Evolutionary conservation across 2,888 invertebrate genomes (phyloP).

Genomic region (Caenorhabditis sp.): DNA sequence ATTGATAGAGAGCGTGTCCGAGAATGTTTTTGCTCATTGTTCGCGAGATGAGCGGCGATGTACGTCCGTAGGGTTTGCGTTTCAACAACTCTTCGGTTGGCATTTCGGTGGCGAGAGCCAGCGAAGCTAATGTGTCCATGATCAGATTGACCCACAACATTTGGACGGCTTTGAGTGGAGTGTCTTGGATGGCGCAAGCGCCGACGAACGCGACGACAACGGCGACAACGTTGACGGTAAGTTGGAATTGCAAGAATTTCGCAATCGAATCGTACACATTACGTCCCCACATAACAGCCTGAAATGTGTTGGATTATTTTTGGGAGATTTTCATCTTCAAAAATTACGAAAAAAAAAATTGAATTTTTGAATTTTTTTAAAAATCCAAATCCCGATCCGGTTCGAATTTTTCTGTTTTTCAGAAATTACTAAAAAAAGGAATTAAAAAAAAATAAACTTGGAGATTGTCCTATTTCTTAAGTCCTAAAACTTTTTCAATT

Average conservation of each 20-base stretch:
- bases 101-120: conserved; percentile 74
- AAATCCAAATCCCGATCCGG: too few species aligned
- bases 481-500: too few species aligned
- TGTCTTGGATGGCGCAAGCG: conserved; percentile 73
- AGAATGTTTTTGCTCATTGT: conserved; percentile 76
- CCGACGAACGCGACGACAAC: conserved; percentile 74
- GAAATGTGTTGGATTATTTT: not conserved
- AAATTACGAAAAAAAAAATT: too few species aligned
- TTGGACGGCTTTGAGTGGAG: conserved; percentile 67
- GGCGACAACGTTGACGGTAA: conserved; percentile 74
- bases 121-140: conserved; percentile 75
- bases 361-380: too few species aligned
- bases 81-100: conserved; percentile 74
- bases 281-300: conserved; percentile 75
- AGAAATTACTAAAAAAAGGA: too few species aligned
- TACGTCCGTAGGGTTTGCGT: conserved; percentile 74
- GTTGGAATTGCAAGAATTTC: conserved; percentile 75
- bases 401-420: too few species aligned
- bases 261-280: conserved; percentile 75
- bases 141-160: conserved; percentile 75
- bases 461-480: too few species aligned
- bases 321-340: too few species aligned
- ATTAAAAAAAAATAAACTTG: too few species aligned
- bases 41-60: conserved; percentile 73
- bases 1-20: conserved; percentile 94